These are phyloP conservation scores for Synanthedon vespiformis DNA, from an alignment of 2,888 invertebrate genomes.

Conservation along the genomic window DNA sequence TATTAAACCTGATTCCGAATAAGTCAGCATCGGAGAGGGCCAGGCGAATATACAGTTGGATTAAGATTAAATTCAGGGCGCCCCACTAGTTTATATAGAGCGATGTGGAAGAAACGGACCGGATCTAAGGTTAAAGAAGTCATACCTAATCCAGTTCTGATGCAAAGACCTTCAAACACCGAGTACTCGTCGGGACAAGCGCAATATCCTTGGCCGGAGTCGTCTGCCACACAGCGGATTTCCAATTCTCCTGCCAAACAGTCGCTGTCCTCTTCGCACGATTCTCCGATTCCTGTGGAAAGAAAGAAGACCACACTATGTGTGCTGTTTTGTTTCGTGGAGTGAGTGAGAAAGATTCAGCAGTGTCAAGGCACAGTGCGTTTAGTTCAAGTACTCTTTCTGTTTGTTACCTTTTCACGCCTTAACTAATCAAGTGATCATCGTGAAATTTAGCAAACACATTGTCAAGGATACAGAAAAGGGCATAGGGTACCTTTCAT, in stretches of 20 bases:
- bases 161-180: conserved; percentile 33
- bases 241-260: conserved; percentile 46
- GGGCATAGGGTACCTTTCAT: no score
- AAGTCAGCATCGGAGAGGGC: no score
- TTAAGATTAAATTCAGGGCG: no score
- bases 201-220: conserved; percentile 27
- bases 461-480: no score
- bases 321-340: no score
- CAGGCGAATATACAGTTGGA: no score
- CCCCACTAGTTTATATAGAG: no score
- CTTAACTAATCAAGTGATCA: neutral
- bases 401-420: neutral
- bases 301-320: no score
- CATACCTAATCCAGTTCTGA: conserved; percentile 39
- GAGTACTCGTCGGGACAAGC: conserved; percentile 32
- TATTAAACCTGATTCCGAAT: no score
- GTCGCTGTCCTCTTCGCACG: conserved; percentile 39
- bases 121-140: neutral
- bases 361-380: neutral
- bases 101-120: no score
- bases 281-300: conserved; percentile 50
- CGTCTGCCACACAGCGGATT: conserved; percentile 31
- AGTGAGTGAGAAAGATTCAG: neutral
- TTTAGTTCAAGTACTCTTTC: neutral
- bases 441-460: no score